These are phyloP conservation scores for Nicator chloris DNA, from an alignment of 2,113 vertebrate genomes.

Conservation along the genomic window DNA sequence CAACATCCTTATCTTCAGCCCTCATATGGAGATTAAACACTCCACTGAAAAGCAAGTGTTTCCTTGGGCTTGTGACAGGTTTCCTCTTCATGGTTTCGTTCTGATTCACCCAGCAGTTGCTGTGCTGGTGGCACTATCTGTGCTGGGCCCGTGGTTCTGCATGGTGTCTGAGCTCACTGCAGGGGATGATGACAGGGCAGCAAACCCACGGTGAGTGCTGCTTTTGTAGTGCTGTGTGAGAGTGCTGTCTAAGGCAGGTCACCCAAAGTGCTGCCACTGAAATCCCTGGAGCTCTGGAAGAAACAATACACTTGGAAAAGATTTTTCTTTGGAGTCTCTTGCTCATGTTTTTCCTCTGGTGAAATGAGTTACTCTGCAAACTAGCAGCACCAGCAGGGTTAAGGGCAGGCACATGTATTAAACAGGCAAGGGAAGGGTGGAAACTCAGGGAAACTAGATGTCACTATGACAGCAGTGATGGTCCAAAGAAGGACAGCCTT, in stretches of 20 bases:
- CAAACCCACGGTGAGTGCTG: background rate
- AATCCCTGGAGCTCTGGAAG: background rate
- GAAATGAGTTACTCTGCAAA: background rate
- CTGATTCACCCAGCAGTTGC: conserved; percentile 15
- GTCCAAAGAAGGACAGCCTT: background rate
- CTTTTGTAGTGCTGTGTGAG: background rate
- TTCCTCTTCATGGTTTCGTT: conserved; percentile 20
- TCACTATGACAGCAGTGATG: background rate
- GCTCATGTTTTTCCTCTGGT: background rate
- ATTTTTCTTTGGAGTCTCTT: background rate
- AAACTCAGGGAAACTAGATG: background rate
- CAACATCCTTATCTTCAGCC: background rate
- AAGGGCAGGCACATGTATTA: background rate
- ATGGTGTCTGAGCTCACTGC: background rate
- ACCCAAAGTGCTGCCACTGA: background rate
- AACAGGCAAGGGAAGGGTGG: background rate
- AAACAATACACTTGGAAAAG: background rate
- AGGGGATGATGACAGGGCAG: conserved; percentile 11
- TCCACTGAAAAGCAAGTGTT: conserved; percentile 1
- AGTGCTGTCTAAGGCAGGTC: background rate
- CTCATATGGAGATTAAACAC: background rate
- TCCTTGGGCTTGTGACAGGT: background rate
- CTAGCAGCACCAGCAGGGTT: background rate
- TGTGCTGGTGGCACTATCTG: background rate
- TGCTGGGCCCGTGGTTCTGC: background rate